phyloP scores from a whole-genome alignment of 2,888 invertebrate genomes.

The Apamea monoglypha region DNA sequence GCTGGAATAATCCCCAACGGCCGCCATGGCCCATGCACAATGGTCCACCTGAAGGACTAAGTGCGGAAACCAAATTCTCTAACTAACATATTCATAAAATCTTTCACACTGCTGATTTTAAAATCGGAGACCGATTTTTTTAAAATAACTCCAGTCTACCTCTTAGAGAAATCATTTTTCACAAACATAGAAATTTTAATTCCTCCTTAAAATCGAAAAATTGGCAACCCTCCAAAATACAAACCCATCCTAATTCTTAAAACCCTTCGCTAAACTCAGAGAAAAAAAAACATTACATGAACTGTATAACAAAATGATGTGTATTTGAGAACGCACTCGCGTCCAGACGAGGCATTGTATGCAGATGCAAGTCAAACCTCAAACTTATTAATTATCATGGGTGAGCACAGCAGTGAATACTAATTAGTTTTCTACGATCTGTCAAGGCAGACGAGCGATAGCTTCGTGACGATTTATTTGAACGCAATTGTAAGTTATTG shows the following conservation, averaged over 20 bases:
- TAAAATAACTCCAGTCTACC: not conserved
- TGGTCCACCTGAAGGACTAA: too few species aligned
- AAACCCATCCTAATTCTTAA: not conserved
- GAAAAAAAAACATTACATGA: constrained; percentile 50
- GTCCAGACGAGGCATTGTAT: constrained; percentile 84
- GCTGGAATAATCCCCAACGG: too few species aligned
- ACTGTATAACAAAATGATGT: constrained; percentile 59
- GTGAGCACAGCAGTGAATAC: constrained; percentile 81
- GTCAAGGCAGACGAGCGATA: constrained; percentile 68
- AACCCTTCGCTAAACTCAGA: constrained; percentile 41
- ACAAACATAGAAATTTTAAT: too few species aligned
- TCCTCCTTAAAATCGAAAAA: not conserved
- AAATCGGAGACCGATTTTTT: not conserved
- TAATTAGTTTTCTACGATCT: constrained; percentile 78
- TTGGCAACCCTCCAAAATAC: not conserved
- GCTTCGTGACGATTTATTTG: constrained; percentile 35
- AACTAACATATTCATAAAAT: too few species aligned
- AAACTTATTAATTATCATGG: constrained; percentile 89
- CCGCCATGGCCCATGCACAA: too few species aligned
- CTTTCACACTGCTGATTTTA: too few species aligned
- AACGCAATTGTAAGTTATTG: constrained; percentile 21
- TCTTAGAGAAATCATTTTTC: not conserved
- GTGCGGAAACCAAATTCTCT: too few species aligned
- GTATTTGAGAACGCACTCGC: constrained; percentile 79
- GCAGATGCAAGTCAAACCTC: constrained; percentile 83